Evolutionary conservation across 2,888 invertebrate species (phyloP), one percentile per base, ranked within the genome.

Genomic region (Ectobius pallidus): DNA sequence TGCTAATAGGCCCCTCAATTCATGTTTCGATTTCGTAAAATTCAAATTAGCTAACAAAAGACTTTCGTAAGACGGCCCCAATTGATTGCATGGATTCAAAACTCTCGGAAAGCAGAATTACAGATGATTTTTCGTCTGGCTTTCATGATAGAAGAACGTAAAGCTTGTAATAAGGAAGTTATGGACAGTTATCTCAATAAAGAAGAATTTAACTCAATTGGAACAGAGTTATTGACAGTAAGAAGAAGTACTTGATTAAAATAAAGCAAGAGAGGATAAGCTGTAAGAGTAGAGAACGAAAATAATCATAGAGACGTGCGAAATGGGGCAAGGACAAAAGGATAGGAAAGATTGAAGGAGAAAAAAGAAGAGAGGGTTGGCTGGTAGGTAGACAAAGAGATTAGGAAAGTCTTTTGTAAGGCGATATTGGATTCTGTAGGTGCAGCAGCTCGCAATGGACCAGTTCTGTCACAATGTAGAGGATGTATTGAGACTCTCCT

Each of bases 321-420:
- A 39, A 65, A 39, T 27, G 62, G 14, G 20, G 22, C 16, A 3
- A 30, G 25, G 65, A 34, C 39, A 65, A 46, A 65, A 27, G 65
- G 46, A 6, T 3, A 27, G 65, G 46, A 44, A 65, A 58, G 2
- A 30, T 30, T 44, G 30, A 32, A 65, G 46, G 7, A 65, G 25
- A 65, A 46, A 63, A 25, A 22, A 42, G 16, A 63, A 42, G 63
- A 34, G 16, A 25, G 1, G 16, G 22, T 11, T 22, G n/a, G n/a
- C n/a, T n/a, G n/a, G 11, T 22, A 18, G 39, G 55, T 25, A 65
- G 27, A 46, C 65, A 65, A 65, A 65, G 65, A 46, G 46, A 58
- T 32, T 30, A 58, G 58, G 58, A 65, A 65, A 65, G n/a, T 18
- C 46, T 42, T 65, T 65, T 65, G 65, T 65, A 27, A 65, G 44